Conservation (phyloP, 2,113 vertebrate genomes). For the Chaetorhynchus papuensis region DNA sequence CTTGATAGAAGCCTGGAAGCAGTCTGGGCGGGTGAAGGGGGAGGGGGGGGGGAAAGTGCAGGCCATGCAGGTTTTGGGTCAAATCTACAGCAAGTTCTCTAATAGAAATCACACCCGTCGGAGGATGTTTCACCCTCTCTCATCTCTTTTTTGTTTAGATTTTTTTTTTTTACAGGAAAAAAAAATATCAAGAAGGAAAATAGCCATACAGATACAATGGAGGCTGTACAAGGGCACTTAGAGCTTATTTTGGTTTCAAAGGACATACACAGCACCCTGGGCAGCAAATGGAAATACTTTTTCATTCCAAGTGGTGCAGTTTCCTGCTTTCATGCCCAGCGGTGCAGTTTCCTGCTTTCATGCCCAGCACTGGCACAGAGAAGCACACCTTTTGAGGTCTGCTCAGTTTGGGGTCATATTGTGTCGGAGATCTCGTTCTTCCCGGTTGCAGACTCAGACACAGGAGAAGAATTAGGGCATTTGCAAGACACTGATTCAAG, state of each 20-base stretch:
- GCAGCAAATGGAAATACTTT: not conserved
- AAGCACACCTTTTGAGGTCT: not conserved
- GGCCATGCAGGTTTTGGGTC: not conserved
- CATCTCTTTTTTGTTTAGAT: not conserved
- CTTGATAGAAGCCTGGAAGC: not conserved
- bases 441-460: not conserved
- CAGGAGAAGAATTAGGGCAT: not conserved
- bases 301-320: not conserved
- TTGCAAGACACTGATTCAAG: slow-evolving; percentile 9
- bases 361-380: not conserved
- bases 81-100: not conserved
- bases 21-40: not conserved
- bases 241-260: not conserved
- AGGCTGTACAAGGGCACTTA: not conserved
- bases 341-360: not conserved
- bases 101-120: not conserved
- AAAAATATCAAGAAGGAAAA: not conserved
- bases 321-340: not conserved
- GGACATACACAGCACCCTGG: not conserved
- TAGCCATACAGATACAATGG: not conserved
- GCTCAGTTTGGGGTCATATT: not conserved
- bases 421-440: not conserved
- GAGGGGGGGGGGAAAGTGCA: rapidly evolving
- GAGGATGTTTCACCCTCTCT: not conserved
- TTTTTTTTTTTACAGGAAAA: not conserved